phyloP scores from a whole-genome alignment of 2,113 vertebrate genomes.

The Oncorhynchus tshawytscha region DNA sequence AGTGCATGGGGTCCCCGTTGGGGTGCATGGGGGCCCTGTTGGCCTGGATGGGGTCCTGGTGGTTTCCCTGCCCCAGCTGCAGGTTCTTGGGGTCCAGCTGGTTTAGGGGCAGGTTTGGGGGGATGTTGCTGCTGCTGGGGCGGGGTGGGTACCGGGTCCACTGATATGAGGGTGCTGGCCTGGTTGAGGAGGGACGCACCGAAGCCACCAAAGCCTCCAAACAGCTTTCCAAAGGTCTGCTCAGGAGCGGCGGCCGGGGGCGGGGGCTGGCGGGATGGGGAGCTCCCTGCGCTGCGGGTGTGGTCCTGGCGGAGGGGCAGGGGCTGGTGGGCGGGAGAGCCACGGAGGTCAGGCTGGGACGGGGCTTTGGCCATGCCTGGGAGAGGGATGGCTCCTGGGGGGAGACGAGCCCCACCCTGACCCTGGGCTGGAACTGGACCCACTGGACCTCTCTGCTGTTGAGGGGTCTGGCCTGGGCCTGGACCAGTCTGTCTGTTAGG shows the following conservation, averaged over 20 bases:
- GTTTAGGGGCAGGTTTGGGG: conserved; percentile 88
- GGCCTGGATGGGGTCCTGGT: conserved; percentile 65
- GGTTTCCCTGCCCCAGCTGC: conserved; percentile 79
- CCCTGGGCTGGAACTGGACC: conserved; percentile 40
- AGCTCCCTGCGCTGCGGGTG: conserved; percentile 80
- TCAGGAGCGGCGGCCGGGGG: conserved; percentile 83
- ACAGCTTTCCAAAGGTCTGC: conserved; percentile 91
- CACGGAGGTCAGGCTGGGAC: conserved; percentile 80
- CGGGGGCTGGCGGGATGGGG: conserved; percentile 78
- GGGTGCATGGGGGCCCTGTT: conserved; percentile 56
- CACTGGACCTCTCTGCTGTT: conserved; percentile 30
- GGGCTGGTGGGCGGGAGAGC: conserved; percentile 78
- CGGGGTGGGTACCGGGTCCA: conserved; percentile 74
- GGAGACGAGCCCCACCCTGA: conserved; percentile 60
- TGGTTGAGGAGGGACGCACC: conserved; percentile 96
- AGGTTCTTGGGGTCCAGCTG: conserved; percentile 78
- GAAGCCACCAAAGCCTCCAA: conserved; percentile 74
- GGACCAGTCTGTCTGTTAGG: conserved; percentile 54
- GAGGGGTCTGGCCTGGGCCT: conserved; percentile 6
- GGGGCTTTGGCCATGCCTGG: conserved; percentile 76
- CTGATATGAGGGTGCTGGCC: conserved; percentile 93
- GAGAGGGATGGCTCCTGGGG: conserved; percentile 63
- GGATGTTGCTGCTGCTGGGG: conserved; percentile 70
- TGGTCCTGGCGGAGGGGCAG: conserved; percentile 80
- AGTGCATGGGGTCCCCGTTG: too few species aligned